Conservation (phyloP, 2,888 invertebrate genomes). For the Parascotia fuliginaria region DNA sequence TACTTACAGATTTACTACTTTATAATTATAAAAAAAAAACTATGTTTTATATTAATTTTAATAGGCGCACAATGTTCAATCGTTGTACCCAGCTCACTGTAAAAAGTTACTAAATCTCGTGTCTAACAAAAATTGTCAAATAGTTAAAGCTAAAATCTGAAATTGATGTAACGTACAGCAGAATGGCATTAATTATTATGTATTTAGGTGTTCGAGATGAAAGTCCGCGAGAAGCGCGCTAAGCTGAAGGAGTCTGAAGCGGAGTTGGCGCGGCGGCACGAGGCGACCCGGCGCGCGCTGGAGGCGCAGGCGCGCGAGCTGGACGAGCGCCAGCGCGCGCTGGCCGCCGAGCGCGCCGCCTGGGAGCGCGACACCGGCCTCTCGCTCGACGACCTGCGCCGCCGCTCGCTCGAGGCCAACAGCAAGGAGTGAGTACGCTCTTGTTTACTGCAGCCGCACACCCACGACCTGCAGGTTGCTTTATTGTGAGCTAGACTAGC, state of each 20-base stretch:
- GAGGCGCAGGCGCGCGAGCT: conserved; percentile 97
- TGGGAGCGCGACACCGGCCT: conserved; percentile 97
- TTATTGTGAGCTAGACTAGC: too few relatives aligned
- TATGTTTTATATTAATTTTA: too few relatives aligned
- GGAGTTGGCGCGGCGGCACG: conserved; percentile 96
- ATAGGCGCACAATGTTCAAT: too few relatives aligned
- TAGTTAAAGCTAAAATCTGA: too few relatives aligned
- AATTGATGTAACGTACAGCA: too few relatives aligned
- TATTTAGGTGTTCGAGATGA: conserved; percentile 95
- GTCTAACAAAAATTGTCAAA: too few relatives aligned
- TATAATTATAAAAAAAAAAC: too few relatives aligned
- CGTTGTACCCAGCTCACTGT: too few relatives aligned
- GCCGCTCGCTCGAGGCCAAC: conserved; percentile 95
- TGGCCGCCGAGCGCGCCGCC: conserved; percentile 93
- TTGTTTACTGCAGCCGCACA: background rate
- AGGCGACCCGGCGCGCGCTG: conserved; percentile 89
- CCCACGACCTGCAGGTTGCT: too few relatives aligned
- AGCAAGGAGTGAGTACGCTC: conserved; percentile 91
- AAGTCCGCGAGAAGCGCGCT: conserved; percentile 97
- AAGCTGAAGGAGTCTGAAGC: conserved; percentile 98
- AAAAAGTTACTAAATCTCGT: too few relatives aligned
- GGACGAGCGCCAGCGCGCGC: conserved; percentile 94
- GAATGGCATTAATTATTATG: background rate
- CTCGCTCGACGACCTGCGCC: conserved; percentile 94
- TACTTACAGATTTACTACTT: too few relatives aligned